Evolutionary conservation across 2,113 vertebrate species (phyloP).

Genomic region (Mesoclemmys tuberculata): DNA sequence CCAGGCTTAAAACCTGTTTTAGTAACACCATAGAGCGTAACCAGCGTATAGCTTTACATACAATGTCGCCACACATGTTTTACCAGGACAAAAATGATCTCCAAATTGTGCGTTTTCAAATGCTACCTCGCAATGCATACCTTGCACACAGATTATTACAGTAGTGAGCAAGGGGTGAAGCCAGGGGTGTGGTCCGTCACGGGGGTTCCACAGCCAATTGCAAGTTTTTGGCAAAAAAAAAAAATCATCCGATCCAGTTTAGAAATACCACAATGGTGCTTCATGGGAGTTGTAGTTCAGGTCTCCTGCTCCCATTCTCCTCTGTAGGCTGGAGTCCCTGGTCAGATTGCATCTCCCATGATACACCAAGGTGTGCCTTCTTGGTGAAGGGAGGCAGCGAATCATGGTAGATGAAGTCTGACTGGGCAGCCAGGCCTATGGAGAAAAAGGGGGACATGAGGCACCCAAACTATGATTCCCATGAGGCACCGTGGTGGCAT

Average conservation of each 20-base stretch:
- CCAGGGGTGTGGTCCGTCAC: too few species aligned
- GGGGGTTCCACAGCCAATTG: background rate
- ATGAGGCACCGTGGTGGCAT: background rate
- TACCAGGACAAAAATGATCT: too few species aligned
- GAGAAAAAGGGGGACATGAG: background rate
- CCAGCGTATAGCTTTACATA: too few species aligned
- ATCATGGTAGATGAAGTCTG: rapidly evolving
- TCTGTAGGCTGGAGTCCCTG: background rate
- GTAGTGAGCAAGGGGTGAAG: too few species aligned
- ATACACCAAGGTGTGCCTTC: background rate
- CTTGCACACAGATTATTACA: too few species aligned
- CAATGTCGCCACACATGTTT: too few species aligned
- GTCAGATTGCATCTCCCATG: background rate
- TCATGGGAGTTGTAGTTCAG: background rate
- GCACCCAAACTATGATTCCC: background rate
- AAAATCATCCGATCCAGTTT: background rate
- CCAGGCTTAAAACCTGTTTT: too few species aligned
- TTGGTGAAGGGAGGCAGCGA: background rate
- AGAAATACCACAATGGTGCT: background rate
- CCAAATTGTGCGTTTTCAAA: too few species aligned
- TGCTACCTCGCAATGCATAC: too few species aligned
- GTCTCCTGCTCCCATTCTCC: background rate
- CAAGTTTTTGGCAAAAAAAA: background rate
- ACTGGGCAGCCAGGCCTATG: background rate
- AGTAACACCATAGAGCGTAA: too few species aligned